A percentile compares a stretch with the other conserved stretches of the same genome.
phyloP scores from a whole-genome alignment of 1,140 invertebrate species.

The Macrobrachium rosenbergii region DNA sequence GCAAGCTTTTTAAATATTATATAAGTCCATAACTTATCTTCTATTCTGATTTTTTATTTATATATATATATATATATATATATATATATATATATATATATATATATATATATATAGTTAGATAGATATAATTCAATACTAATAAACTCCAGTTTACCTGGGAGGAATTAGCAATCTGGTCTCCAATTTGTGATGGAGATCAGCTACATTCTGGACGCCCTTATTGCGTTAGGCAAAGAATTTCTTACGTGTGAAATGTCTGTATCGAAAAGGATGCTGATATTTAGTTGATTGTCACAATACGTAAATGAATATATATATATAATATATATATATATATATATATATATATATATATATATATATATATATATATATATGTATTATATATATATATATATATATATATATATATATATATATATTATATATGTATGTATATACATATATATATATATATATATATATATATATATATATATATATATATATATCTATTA shows the following conservation, averaged over 20 bases:
- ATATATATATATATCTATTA: too few species aligned
- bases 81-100: slow-evolving; percentile 24
- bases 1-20: too few species aligned
- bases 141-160: not conserved
- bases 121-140: not conserved
- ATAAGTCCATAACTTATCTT: too few species aligned
- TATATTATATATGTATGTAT: slow-evolving; percentile 32
- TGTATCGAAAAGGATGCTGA: too few species aligned
- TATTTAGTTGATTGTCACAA: not conserved
- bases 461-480: too few species aligned
- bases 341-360: slow-evolving; percentile 41
- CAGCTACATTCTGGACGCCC: not conserved
- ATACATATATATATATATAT: too few species aligned
- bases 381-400: slow-evolving; percentile 33
- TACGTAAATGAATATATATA: too few species aligned
- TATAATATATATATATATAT: slow-evolving; percentile 32
- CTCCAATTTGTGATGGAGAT: not conserved
- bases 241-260: too few species aligned
- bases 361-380: slow-evolving; percentile 37
- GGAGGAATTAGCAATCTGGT: not conserved
- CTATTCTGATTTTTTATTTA: too few species aligned
- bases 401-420: slow-evolving; percentile 41
- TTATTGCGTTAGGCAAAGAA: not conserved
- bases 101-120: slow-evolving; percentile 7
- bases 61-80: slow-evolving; percentile 22